A percentile compares a stretch with the other conserved stretches of the same genome.
These are phyloP conservation scores for Parazoanthus darwini DNA, from an alignment of 92 coral and sea anemone species.

Conservation along the genomic window DNA sequence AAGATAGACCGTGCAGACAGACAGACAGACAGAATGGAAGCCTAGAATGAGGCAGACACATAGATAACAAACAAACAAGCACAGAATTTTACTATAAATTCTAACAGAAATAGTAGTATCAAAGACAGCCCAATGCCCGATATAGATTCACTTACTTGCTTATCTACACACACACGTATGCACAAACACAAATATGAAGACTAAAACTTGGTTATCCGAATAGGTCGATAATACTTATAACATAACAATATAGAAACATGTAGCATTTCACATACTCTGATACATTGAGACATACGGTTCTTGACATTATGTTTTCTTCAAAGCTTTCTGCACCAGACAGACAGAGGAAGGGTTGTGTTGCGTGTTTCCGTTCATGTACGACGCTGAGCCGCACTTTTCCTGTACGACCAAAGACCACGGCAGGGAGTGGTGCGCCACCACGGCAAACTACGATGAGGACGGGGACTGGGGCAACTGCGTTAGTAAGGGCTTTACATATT, in stretches of 20 bases:
- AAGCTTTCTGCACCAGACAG: constrained; percentile 18
- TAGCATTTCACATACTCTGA: neutral
- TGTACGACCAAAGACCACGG: constrained; percentile 34
- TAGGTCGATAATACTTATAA: neutral
- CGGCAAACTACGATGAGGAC: constrained; percentile 46
- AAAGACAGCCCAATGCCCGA: neutral
- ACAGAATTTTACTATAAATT: neutral
- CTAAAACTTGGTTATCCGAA: neutral
- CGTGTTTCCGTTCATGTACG: constrained; percentile 51
- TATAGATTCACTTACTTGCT: neutral
- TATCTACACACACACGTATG: neutral
- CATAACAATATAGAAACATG: neutral
- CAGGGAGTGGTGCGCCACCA: constrained; percentile 53
- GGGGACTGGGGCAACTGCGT: constrained; percentile 54
- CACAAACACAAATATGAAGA: neutral
- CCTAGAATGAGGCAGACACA: no score
- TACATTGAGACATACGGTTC: neutral
- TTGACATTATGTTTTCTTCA: neutral
- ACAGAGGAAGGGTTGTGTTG: constrained; percentile 51
- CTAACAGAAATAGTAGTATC: neutral
- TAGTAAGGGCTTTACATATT: constrained; percentile 29
- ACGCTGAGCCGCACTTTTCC: constrained; percentile 32
- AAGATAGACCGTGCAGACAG: no score
- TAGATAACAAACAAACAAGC: no score
- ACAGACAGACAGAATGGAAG: no score